Evolutionary conservation across 2,888 invertebrate species (phyloP).

Genomic region (Spilarctia lutea): DNA sequence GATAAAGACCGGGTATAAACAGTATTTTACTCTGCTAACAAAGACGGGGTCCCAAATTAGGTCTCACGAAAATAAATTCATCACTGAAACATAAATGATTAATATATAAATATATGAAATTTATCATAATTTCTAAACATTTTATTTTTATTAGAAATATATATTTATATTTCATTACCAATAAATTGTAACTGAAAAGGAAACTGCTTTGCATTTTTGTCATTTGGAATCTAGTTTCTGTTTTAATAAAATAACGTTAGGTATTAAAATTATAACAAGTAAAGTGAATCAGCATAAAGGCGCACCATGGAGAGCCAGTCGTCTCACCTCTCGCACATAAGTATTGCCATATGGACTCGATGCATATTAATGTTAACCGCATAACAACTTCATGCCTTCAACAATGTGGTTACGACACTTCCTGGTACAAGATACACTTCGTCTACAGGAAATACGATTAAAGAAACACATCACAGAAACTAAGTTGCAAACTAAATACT

Average conservation of each 20-base stretch:
- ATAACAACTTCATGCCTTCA: conserved; percentile 68
- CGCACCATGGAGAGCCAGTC: conserved; percentile 53
- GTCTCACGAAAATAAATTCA: background rate
- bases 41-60: background rate
- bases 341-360: conserved; percentile 64
- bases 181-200: background rate
- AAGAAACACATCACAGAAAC: conserved; percentile 18
- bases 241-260: conserved; percentile 43
- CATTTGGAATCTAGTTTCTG: conserved; percentile 40
- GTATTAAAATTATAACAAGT: conserved; percentile 53
- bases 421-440: conserved; percentile 62
- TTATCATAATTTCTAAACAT: background rate
- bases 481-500: background rate
- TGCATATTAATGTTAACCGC: conserved; percentile 77
- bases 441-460: conserved; percentile 51
- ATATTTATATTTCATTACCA: background rate
- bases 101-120: background rate
- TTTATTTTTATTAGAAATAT: too few relatives aligned
- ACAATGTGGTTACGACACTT: conserved; percentile 76
- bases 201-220: background rate
- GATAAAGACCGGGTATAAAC: background rate
- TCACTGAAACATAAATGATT: background rate
- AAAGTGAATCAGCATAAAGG: conserved; percentile 54
- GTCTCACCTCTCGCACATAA: conserved; percentile 60
- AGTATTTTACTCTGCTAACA: background rate